Evolutionary conservation across 2,888 invertebrate species (phyloP).

Genomic region (Thelaira solivaga): DNA sequence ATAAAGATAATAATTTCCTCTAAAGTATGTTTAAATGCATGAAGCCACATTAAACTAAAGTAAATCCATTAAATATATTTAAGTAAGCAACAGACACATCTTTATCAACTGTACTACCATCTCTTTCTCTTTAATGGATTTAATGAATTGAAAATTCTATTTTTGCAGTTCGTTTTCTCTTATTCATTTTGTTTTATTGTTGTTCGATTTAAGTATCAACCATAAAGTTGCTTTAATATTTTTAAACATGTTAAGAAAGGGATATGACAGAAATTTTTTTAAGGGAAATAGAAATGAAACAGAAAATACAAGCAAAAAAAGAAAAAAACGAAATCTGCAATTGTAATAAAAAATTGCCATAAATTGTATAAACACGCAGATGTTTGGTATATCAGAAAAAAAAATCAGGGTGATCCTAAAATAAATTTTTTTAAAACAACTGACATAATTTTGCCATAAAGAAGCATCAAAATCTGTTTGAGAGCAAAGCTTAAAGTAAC

Average conservation of each 20-base stretch:
- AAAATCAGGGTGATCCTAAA: constrained; percentile 8
- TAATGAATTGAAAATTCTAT: background rate
- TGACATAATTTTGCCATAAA: too few species aligned
- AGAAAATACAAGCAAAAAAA: background rate
- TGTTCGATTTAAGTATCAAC: constrained; percentile 25
- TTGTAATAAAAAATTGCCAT: constrained; percentile 42
- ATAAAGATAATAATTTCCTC: constrained; percentile 25
- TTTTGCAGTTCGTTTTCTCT: background rate
- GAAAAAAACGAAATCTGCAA: too few species aligned
- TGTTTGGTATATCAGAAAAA: background rate
- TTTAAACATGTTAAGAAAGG: constrained; percentile 28
- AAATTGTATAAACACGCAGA: constrained; percentile 38
- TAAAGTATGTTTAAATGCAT: background rate
- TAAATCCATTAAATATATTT: constrained; percentile 3
- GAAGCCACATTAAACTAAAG: background rate
- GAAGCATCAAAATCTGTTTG: too few species aligned
- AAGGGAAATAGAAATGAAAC: constrained; percentile 4
- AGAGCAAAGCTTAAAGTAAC: too few species aligned
- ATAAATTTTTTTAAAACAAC: too few species aligned
- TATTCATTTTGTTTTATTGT: too few species aligned
- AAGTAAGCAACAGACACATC: background rate
- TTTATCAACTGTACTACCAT: constrained; percentile 6
- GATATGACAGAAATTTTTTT: constrained; percentile 37
- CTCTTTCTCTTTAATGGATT: background rate
- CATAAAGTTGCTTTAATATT: constrained; percentile 33